Evolutionary conservation across 2,888 invertebrate genomes (phyloP), one percentile per base, ranked within the genome.

Genomic region (Allophyes oxyacanthae): DNA sequence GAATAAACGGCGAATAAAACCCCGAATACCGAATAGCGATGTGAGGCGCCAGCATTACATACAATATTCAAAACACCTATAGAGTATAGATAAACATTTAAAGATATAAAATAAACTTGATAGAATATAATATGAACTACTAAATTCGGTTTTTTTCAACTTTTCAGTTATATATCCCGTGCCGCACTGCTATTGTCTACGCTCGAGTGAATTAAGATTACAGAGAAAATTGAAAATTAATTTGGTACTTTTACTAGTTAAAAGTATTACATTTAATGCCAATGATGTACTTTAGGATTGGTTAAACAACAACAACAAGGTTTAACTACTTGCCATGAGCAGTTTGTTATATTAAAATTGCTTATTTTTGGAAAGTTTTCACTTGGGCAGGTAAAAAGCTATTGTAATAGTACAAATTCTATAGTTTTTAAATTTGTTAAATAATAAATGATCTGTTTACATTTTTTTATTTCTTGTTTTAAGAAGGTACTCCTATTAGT

Each of bases 161-260:
- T 67, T 95, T 95, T 64, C 91, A 96, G 96, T 94, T 96, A 2
- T 97, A 97, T 86, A 92, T 96, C 67, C 97, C 97, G 0, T 95
- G 96, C 65, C 95, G 97, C 75, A 96, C 97, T 59, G 97, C 95
- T 2, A 94, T 97, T 52, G 94, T 97, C 11, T 95, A 96, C 77
- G 96, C 95, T 14, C 76, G 75, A 75, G 49, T 65, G 1, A 50
- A 71, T 68, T 79, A 66, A 48, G 66, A 63, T 53, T 50, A 50
- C 3, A 41, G 46, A 37, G 45, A 50, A 15, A 36, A 9, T 53
- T 41, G 37, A 45, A 10, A 58, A 68, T 60, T 53, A 58, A 68
- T 60, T 53, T 45, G 6, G n/a, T 56, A 61, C 55, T 57, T 68
- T 64, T 56, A 57, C 26, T 52, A 9, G n/a, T n/a, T 60, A 63